Percentiles rank a stretch among this genome's conserved stretches.
These are phyloP conservation scores for Eptesicus fuscus DNA, from an alignment of 2,113 vertebrate species.

Conservation along the genomic window DNA sequence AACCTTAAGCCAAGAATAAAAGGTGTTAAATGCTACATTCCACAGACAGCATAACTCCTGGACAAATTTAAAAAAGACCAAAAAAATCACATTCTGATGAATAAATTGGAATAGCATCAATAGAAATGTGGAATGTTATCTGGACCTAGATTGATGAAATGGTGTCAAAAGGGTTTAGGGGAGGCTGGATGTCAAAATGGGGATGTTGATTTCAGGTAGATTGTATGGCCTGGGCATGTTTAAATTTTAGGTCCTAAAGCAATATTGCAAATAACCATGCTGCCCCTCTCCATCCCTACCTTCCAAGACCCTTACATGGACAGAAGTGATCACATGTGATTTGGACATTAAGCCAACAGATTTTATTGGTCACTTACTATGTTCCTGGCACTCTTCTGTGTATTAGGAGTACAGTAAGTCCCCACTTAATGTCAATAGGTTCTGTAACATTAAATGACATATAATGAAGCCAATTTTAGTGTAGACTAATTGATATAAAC, in stretches of 20 bases:
- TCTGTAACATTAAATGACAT: not conserved
- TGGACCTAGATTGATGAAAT: not conserved
- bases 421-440: not conserved
- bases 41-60: not conserved
- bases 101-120: not conserved
- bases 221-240: not conserved
- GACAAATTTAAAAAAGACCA: not conserved
- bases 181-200: not conserved
- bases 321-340: not conserved
- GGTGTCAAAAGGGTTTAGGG: not conserved
- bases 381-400: not conserved
- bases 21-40: not conserved
- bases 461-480: not conserved
- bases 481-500: not conserved
- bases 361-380: not conserved
- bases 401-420: not conserved
- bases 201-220: not conserved
- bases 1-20: not conserved
- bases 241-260: not conserved
- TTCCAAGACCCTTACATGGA: not conserved
- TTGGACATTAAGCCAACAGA: not conserved
- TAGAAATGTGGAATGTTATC: not conserved
- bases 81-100: not conserved
- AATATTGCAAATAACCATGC: not conserved
- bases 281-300: not conserved